phyloP scores from a whole-genome alignment of 2,888 invertebrate genomes.

The Acleris emargana region DNA sequence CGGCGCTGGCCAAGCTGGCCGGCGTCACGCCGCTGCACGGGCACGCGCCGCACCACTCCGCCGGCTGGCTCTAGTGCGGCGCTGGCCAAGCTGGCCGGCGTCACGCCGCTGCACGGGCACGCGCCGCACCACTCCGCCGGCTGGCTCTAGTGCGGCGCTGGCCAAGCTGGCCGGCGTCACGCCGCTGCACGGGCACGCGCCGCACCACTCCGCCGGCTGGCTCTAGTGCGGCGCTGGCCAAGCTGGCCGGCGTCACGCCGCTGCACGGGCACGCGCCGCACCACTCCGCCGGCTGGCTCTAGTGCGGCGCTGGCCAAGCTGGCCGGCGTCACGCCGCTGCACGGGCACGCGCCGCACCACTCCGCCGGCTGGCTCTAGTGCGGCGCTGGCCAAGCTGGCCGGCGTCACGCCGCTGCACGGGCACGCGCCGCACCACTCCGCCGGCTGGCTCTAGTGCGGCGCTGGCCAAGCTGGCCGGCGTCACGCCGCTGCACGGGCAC shows the following conservation, averaged over 20 bases:
- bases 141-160: slow-evolving; percentile 82
- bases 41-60: slow-evolving; percentile 86
- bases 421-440: too few species aligned
- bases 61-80: slow-evolving; percentile 86
- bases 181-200: slow-evolving; percentile 88
- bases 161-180: slow-evolving; percentile 89
- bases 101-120: slow-evolving; percentile 89
- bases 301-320: too few species aligned
- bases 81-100: slow-evolving; percentile 87
- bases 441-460: too few species aligned
- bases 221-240: slow-evolving; percentile 85
- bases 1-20: slow-evolving; percentile 86
- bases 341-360: too few species aligned
- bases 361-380: too few species aligned
- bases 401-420: too few species aligned
- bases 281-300: slow-evolving; percentile 86
- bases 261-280: slow-evolving; percentile 87
- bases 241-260: slow-evolving; percentile 89
- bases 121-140: slow-evolving; percentile 86
- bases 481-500: too few species aligned
- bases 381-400: too few species aligned
- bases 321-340: too few species aligned
- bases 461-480: too few species aligned
- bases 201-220: slow-evolving; percentile 85
- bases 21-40: slow-evolving; percentile 90